Evolutionary conservation across 1,140 invertebrate species (phyloP).

Genomic region (Aradophagus sp.): DNA sequence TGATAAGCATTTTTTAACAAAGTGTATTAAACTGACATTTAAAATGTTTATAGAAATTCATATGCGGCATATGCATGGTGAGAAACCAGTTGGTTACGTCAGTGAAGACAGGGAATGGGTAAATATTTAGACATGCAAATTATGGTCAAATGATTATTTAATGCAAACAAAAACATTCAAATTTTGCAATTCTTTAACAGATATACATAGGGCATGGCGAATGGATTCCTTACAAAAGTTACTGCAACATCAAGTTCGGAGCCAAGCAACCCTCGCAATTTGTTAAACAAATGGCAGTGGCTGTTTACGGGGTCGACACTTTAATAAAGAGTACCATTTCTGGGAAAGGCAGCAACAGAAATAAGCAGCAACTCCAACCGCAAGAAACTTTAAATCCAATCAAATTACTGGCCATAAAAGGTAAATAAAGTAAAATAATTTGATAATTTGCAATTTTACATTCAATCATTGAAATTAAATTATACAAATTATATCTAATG

Average conservation of each 20-base stretch:
- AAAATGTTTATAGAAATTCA: conserved; percentile 6
- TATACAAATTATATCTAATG: background rate
- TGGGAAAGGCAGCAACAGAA: conserved; percentile 41
- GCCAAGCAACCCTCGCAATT: conserved; percentile 40
- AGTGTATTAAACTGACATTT: no score
- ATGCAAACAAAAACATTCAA: background rate
- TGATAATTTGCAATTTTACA: no score
- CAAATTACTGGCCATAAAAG: conserved; percentile 46
- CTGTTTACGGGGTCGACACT: conserved; percentile 37
- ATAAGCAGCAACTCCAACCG: conserved; percentile 28
- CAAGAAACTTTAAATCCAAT: conserved; percentile 35
- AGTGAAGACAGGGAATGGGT: conserved; percentile 3
- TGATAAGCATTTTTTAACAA: no score
- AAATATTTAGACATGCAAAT: background rate
- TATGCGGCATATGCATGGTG: background rate
- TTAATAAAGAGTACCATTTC: conserved; percentile 40
- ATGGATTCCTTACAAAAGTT: conserved; percentile 45
- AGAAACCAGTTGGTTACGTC: conserved; percentile 1
- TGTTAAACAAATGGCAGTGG: conserved; percentile 40
- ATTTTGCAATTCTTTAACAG: conserved; percentile 19
- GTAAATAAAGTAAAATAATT: no score
- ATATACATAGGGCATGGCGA: conserved; percentile 44
- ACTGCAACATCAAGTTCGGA: conserved; percentile 41
- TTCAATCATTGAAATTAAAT: background rate
- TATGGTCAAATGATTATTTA: background rate